These are phyloP conservation scores for Menidia beryllina DNA, from an alignment of 2,113 vertebrate genomes.

Conservation along the genomic window DNA sequence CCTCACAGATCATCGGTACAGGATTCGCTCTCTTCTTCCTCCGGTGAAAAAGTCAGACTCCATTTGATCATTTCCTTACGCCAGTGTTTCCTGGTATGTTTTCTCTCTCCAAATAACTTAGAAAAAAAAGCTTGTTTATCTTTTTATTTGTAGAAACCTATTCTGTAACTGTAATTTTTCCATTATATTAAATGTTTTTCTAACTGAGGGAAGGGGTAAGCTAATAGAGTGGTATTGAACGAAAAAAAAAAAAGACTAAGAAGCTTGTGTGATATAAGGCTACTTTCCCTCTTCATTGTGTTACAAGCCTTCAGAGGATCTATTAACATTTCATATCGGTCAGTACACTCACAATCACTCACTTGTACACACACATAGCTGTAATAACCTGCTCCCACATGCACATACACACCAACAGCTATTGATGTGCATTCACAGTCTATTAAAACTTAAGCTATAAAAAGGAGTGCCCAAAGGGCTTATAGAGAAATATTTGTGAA, in stretches of 20 bases:
- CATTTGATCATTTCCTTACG: conserved; percentile 53
- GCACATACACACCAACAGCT: conserved; percentile 10
- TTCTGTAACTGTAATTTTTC: no score
- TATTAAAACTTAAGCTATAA: conserved; percentile 25
- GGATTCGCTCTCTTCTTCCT: conserved; percentile 53
- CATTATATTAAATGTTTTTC: conserved; percentile 12
- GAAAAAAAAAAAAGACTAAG: not conserved
- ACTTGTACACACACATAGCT: conserved; percentile 33
- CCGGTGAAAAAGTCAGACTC: conserved; percentile 22
- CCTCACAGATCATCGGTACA: conserved; percentile 61
- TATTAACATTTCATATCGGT: conserved; percentile 25
- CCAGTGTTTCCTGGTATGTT: conserved; percentile 32
- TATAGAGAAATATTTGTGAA: conserved; percentile 34
- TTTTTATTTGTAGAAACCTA: not conserved
- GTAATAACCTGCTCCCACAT: conserved; percentile 36
- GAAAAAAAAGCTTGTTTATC: not conserved
- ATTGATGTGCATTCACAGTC: conserved; percentile 37
- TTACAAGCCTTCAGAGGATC: not conserved
- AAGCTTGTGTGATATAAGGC: conserved; percentile 8
- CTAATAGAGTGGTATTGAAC: no score
- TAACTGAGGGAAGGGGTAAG: not conserved
- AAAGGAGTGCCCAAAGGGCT: conserved; percentile 2
- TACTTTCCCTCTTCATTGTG: not conserved
- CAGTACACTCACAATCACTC: conserved; percentile 33
- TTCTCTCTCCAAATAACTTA: not conserved